Evolutionary conservation across 1,140 invertebrate genomes (phyloP), one percentile per base, ranked within the genome.

Genomic region (Bombus sylvicola): DNA sequence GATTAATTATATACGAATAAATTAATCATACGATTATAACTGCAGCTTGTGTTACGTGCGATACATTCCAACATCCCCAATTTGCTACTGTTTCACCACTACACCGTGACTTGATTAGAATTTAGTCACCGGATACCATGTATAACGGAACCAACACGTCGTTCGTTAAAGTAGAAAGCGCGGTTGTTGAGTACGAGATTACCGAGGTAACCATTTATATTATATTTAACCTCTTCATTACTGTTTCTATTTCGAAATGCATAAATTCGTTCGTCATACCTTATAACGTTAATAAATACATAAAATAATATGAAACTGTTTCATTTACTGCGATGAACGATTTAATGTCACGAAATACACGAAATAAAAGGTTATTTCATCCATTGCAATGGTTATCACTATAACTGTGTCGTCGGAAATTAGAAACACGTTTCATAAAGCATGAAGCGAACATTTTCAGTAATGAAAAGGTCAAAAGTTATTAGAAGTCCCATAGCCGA

Each of bases 61-160:
- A 88, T 39, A 66, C 85, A 76, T 79, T 72, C 73, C 86, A 72
- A 81, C 68, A 83, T 87, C 41, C 66, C 80, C 82, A 80, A 88
- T 80, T 87, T 80, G 43, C 84, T 73, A 57, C 62, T 73, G 57
- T 64, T 72, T 86, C 72, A 88, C 73, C 83, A 90, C 73, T 88
- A 88, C 85, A 85, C 79, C 66, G 77, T 87, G 75, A 90, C 64
- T 68, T 83, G 59, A 89, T 90, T 90, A 90, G 79, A 90, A 90
- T 68, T 88, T 90, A 90, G 86, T 88, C 80, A 88, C 88, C 83
- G 89, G 69, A 57, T 86, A 90, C 86, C 86, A 90, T 88, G 62
- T 89, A 75, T 39, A 88, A 43, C 47, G 85, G 57, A 79, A 77
- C 68, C 77, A 77, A 90, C 37, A 34, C 69, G 47, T 86, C 79